Evolutionary conservation across 2,113 vertebrate species (phyloP).

Genomic region (Callocephalon fimbriatum): DNA sequence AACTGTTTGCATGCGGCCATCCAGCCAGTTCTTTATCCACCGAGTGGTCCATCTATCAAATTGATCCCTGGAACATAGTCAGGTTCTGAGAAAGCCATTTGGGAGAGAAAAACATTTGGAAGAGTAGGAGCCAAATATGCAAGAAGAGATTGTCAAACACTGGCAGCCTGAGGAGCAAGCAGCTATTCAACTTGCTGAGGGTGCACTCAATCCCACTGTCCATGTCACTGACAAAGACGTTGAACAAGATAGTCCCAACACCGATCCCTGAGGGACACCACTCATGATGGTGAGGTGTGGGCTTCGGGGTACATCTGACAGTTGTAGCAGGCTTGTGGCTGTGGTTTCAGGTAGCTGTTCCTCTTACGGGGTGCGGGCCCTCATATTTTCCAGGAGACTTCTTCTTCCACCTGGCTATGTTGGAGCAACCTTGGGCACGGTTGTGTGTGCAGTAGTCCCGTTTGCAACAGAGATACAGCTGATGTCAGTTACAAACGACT

Average conservation of each 20-base stretch:
- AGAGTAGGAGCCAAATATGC: neutral
- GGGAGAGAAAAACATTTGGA: neutral
- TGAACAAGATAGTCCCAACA: no score
- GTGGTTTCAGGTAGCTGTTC: neutral
- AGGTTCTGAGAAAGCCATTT: neutral
- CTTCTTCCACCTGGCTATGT: neutral
- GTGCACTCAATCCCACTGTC: no score
- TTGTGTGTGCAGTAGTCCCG: neutral
- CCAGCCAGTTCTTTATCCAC: no score
- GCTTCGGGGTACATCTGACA: accelerated
- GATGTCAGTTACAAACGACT: neutral
- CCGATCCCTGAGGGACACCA: no score
- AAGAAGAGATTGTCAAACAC: neutral
- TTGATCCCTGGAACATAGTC: neutral
- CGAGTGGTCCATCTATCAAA: no score
- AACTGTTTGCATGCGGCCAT: no score
- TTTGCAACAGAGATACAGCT: neutral
- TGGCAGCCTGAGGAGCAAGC: neutral
- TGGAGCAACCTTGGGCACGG: accelerated
- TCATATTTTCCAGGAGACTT: neutral
- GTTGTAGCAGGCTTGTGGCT: neutral
- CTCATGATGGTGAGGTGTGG: no score
- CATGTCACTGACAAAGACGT: no score
- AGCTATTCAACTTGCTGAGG: neutral
- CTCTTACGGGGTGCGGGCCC: accelerated